Evolutionary conservation across 2,888 invertebrate species (phyloP), one percentile per base, ranked within the genome.

Genomic region (Scaeva pyrastri): DNA sequence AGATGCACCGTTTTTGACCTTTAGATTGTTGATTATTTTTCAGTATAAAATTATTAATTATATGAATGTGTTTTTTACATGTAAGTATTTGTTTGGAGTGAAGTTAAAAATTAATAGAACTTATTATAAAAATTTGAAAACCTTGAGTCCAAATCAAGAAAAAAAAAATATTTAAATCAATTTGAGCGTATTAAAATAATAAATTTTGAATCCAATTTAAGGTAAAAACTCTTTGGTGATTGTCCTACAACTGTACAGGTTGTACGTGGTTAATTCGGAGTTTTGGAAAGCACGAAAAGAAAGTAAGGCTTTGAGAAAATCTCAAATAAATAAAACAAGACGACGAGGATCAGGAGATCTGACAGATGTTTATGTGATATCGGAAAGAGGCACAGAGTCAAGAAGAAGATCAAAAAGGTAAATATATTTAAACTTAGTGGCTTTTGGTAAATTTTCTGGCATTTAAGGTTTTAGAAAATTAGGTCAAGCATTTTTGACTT

Each of bases 21-120:
- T 98, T 91, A 93, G 98, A 1, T 94, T 98, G 2, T 94, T 98
- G 36, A 95, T 98, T 56, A 98, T 98, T 81, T 94, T 96, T 11
- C 96, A 97, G 89, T 98, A 97, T 91, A 95, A 95, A 88, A 97
- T 98, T 39, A 96, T 98, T 88, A 98, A 97, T 89, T 98, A 98
- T 90, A 98, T 98, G 96, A 98, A 98, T 91, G 97, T 98, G 21
- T 98, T 98, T 93, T 98, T 98, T 93, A 98, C 98, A 0, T 98
- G 97, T 93, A 97, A 97, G 93, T 97, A 97, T 10, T 12, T 26
- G 0, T 7, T 23, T 52, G 14, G 6, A 2, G 0, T 23, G 3
- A 23, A 6, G 21, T 5, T 2, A 21, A 21, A 21, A 6, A 12
- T 5, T 2, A 21, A 21, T 11, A 21, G 48, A 12, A 6, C 21